These are phyloP conservation scores for Tupaia tana DNA, from an alignment of 2,113 vertebrate species.

Conservation along the genomic window DNA sequence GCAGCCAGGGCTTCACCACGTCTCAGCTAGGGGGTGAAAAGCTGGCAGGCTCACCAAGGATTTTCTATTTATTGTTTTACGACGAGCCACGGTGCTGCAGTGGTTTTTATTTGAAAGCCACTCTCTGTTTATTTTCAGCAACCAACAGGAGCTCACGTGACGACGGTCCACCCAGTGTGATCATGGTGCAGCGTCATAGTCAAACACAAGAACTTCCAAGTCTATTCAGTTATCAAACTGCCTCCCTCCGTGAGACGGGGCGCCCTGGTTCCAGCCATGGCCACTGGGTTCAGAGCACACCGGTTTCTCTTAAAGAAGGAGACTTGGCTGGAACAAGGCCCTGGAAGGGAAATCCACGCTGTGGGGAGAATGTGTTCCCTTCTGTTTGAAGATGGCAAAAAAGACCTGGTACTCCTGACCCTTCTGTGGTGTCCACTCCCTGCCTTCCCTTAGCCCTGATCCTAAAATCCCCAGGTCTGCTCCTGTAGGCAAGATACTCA, in stretches of 20 bases:
- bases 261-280: neutral
- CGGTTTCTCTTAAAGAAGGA: neutral
- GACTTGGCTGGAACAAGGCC: neutral
- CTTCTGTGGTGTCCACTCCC: neutral
- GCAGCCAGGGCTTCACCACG: slow-evolving; percentile 39
- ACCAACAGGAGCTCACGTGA: slow-evolving; percentile 44
- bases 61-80: slow-evolving; percentile 74
- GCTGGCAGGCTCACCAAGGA: slow-evolving; percentile 38
- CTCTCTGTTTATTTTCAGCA: slow-evolving; percentile 62
- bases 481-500: slow-evolving; percentile 10
- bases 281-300: neutral
- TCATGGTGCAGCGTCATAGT: neutral
- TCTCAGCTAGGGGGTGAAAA: slow-evolving; percentile 49
- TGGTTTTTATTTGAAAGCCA: slow-evolving; percentile 64
- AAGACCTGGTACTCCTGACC: neutral
- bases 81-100: slow-evolving; percentile 44
- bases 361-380: neutral
- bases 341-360: neutral
- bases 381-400: neutral
- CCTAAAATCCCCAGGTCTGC: neutral
- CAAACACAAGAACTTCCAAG: slow-evolving; percentile 58
- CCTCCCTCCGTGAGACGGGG: slow-evolving; percentile 27
- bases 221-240: slow-evolving; percentile 52
- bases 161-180: neutral
- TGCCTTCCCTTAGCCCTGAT: neutral